These are phyloP conservation scores for Halcyon smyrnensis DNA, from an alignment of 2,797 vertebrate species.

Conservation along the genomic window DNA sequence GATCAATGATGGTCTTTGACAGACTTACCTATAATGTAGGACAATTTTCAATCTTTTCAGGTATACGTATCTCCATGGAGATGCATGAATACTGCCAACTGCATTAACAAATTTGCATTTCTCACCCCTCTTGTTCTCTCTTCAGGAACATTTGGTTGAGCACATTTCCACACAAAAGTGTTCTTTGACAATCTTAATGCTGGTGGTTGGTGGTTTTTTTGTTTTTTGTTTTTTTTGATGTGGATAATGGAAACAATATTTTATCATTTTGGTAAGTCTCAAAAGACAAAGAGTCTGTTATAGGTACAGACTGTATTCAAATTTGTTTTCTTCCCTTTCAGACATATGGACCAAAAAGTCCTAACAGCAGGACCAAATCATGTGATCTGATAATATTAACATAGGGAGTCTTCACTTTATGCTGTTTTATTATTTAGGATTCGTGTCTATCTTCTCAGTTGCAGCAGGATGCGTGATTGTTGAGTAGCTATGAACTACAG, in stretches of 20 bases:
- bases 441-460: not conserved
- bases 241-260: not conserved
- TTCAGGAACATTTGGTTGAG: not conserved
- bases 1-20: not conserved
- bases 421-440: not conserved
- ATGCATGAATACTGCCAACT: not conserved
- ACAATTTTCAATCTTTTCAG: not conserved
- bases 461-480: not conserved
- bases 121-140: not conserved
- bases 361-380: not conserved
- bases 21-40: not conserved
- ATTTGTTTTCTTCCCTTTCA: not conserved
- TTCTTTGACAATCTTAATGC: not conserved
- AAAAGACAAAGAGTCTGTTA: not conserved
- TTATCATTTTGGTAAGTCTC: not conserved
- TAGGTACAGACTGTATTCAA: not conserved
- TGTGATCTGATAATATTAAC: not conserved
- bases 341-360: not conserved
- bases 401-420: not conserved
- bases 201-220: not conserved
- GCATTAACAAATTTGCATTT: conserved; percentile 1
- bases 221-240: not conserved
- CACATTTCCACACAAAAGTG: not conserved
- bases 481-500: not conserved
- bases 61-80: not conserved